phyloP scores from a whole-genome alignment of 2,113 vertebrate genomes.

The Corydoras sp. region DNA sequence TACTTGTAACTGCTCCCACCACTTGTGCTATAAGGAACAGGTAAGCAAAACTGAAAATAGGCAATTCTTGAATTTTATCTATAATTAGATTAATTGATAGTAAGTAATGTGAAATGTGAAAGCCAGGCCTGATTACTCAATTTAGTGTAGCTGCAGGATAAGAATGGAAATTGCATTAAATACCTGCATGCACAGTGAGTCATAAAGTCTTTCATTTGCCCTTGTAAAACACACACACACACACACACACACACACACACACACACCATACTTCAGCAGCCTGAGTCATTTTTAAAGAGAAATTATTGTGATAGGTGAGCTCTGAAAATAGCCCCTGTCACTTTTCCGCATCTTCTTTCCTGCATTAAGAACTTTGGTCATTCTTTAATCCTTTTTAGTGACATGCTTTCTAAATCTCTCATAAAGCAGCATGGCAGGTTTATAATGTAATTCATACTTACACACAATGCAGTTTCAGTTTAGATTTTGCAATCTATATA shows the following conservation, averaged over 20 bases:
- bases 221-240: conserved; percentile 6
- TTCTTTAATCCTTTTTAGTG: conserved; percentile 25
- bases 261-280: conserved; percentile 7
- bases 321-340: conserved; percentile 28
- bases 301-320: conserved; percentile 34
- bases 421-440: conserved; percentile 2
- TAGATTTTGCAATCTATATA: too few relatives aligned
- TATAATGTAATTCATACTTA: conserved; percentile 7
- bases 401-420: conserved; percentile 18
- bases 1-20: neutral
- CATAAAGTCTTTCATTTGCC: conserved; percentile 22
- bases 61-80: neutral
- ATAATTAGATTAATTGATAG: conserved; percentile 16
- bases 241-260: neutral
- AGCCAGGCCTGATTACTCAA: conserved; percentile 9
- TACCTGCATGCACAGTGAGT: conserved; percentile 6
- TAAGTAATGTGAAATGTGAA: neutral
- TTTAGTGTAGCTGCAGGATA: conserved; percentile 7
- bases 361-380: conserved; percentile 23
- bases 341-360: conserved; percentile 21
- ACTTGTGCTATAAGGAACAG: neutral
- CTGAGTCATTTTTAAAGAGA: conserved; percentile 51
- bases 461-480: neutral
- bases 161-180: conserved; percentile 5
- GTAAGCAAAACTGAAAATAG: too few relatives aligned